Conservation (phyloP, 2,797 vertebrate genomes). For the Sebastes kiyomatsui region DNA sequence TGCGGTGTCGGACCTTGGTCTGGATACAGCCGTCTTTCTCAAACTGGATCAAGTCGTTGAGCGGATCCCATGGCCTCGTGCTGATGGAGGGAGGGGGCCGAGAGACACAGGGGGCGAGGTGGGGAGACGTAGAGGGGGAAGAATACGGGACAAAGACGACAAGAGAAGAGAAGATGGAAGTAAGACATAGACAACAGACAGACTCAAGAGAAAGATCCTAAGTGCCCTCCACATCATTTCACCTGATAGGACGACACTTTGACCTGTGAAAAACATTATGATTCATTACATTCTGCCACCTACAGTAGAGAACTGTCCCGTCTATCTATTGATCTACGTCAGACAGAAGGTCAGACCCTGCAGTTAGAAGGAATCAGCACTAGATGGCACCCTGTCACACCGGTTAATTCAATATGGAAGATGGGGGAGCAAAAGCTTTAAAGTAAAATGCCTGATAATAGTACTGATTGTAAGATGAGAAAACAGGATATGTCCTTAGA, state of each 20-base stretch:
- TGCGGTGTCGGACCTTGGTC: conserved; percentile 97
- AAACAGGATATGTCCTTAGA: neutral
- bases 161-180: neutral
- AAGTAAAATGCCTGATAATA: neutral
- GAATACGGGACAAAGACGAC: rapidly evolving
- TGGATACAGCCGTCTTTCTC: conserved; percentile 97
- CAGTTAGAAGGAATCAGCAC: conserved; percentile 8
- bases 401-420: neutral
- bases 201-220: too few species aligned
- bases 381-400: conserved; percentile 23
- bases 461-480: neutral
- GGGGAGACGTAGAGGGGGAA: neutral
- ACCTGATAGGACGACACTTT: too few species aligned
- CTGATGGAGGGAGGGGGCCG: conserved; percentile 65
- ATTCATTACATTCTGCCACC: neutral
- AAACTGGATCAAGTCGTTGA: conserved; percentile 98
- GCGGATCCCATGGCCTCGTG: conserved; percentile 97
- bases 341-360: neutral
- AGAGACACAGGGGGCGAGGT: neutral
- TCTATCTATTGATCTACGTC: neutral
- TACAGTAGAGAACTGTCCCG: too few species aligned
- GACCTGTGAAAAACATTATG: too few species aligned
- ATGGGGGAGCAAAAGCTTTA: neutral
- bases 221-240: neutral
- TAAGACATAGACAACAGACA: neutral